phyloP scores from a whole-genome alignment of 2,888 invertebrate species.

The Thalpophila matura region DNA sequence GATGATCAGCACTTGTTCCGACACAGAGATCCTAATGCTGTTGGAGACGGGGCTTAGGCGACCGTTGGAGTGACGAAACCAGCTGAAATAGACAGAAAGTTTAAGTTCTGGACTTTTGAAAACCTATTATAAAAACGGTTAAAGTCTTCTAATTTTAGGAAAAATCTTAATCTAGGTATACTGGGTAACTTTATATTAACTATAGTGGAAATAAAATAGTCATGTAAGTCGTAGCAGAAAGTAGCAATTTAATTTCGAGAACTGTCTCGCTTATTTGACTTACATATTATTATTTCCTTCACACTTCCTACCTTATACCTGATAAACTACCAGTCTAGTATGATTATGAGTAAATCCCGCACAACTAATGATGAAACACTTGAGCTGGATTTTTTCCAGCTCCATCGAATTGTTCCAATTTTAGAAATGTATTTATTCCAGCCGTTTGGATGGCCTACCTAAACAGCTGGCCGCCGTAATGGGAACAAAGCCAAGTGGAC shows the following conservation, averaged over 20 bases:
- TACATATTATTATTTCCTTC: no score
- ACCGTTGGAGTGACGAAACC: constrained; percentile 91
- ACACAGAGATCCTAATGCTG: constrained; percentile 91
- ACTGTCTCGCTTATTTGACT: no score
- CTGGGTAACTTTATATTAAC: no score
- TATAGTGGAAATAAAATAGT: no score
- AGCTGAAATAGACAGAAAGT: constrained; percentile 77
- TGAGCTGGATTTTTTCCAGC: not conserved
- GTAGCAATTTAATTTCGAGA: no score
- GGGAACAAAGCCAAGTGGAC: constrained; percentile 38
- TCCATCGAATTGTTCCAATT: not conserved
- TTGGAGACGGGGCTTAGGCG: constrained; percentile 92
- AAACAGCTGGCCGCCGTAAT: constrained; percentile 15
- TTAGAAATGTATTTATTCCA: constrained; percentile 19
- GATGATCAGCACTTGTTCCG: constrained; percentile 93
- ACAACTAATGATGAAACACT: not conserved
- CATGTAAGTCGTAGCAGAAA: no score
- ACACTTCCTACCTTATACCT: no score
- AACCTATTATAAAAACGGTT: no score
- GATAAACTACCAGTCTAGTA: not conserved
- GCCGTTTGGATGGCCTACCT: not conserved
- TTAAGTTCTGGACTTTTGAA: not conserved
- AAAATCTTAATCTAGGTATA: no score
- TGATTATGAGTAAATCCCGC: not conserved
- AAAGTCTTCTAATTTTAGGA: no score